phyloP scores from a whole-genome alignment of 2,113 vertebrate species.

The Planiliza haematocheilus region DNA sequence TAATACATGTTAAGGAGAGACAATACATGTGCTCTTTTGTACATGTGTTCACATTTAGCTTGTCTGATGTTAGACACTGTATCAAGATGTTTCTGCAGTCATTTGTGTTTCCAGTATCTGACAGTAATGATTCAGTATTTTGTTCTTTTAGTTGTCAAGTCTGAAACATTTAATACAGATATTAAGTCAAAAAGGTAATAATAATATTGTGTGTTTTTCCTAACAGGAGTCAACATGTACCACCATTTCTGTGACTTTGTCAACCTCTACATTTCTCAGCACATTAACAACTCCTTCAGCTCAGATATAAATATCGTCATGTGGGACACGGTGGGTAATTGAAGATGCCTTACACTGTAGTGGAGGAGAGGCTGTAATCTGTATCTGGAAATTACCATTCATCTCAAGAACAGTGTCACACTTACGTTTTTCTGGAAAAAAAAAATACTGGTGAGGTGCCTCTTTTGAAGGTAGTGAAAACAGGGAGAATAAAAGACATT shows the following conservation, averaged over 20 bases:
- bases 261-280: slow-evolving; percentile 97
- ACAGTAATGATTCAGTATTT: not conserved
- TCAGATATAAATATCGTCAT: slow-evolving; percentile 92
- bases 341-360: not conserved
- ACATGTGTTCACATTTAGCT: not conserved
- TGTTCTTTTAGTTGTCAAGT: not conserved
- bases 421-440: no score
- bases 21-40: not conserved
- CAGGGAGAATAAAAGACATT: no score
- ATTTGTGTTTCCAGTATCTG: not conserved
- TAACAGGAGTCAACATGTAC: slow-evolving; percentile 97
- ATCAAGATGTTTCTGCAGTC: not conserved
- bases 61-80: no score
- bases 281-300: slow-evolving; percentile 95
- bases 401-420: no score
- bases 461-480: no score
- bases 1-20: not conserved
- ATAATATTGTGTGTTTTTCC: slow-evolving; percentile 47
- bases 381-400: not conserved
- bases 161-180: not conserved
- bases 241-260: slow-evolving; percentile 99
- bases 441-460: no score
- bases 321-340: slow-evolving; percentile 96
- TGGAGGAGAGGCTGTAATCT: not conserved
- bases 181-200: not conserved